A percentile compares a stretch with the other conserved stretches of the same genome.
These are phyloP conservation scores for Scaptomyza hsui DNA, from an alignment of 1,140 invertebrate species.

Conservation along the genomic window DNA sequence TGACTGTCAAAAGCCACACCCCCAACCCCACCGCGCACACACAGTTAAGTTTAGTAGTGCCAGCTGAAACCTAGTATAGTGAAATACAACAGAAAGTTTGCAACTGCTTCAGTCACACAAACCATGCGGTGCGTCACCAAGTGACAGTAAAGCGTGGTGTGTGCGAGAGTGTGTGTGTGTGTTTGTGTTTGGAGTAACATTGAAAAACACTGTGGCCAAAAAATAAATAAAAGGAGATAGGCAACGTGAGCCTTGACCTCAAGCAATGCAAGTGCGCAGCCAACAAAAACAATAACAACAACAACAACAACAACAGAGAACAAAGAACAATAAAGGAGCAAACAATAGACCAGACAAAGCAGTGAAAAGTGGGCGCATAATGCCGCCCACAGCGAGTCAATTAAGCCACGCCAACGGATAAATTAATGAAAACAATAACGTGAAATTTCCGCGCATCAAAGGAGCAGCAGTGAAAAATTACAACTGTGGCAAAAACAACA, in stretches of 20 bases:
- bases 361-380: slow-evolving; percentile 21
- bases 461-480: slow-evolving; percentile 12
- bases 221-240: slow-evolving; percentile 9
- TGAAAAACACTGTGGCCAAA: slow-evolving; percentile 43
- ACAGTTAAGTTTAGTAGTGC: slow-evolving; percentile 3
- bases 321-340: background rate
- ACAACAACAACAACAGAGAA: slow-evolving; percentile 3
- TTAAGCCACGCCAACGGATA: slow-evolving; percentile 32
- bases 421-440: slow-evolving; percentile 17
- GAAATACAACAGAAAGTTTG: slow-evolving; percentile 42
- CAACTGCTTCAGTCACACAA: slow-evolving; percentile 44
- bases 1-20: slow-evolving; percentile 60
- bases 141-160: slow-evolving; percentile 43
- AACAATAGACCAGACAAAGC: background rate
- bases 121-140: slow-evolving; percentile 70
- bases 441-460: slow-evolving; percentile 1
- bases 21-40: slow-evolving; percentile 1
- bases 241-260: slow-evolving; percentile 59
- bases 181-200: slow-evolving; percentile 49
- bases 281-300: slow-evolving; percentile 21
- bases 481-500: slow-evolving; percentile 29
- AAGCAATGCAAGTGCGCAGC: slow-evolving; percentile 40
- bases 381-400: slow-evolving; percentile 25
- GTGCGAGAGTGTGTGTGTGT: slow-evolving; percentile 8
- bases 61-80: slow-evolving; percentile 38